A percentile compares a stretch with the other conserved stretches of the same genome.
Evolutionary conservation across 2,888 invertebrate species (phyloP).

Genomic region (Halocaridina rubra): DNA sequence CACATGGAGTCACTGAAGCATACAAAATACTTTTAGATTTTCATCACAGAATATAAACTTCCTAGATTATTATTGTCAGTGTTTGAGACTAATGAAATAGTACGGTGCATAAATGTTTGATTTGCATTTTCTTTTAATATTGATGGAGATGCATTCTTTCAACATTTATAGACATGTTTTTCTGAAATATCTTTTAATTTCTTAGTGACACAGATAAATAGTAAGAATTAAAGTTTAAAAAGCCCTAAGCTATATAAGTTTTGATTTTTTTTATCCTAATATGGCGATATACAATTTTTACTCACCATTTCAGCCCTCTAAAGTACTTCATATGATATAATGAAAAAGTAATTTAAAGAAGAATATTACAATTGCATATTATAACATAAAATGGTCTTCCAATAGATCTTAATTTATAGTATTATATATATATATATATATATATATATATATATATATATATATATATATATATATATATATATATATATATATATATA

Average conservation of each 20-base stretch:
- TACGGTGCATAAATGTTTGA: not conserved
- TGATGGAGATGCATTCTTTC: not conserved
- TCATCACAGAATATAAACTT: not conserved
- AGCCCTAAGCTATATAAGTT: too few relatives aligned
- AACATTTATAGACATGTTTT: not conserved
- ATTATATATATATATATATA: conserved; percentile 12
- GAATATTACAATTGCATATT: not conserved
- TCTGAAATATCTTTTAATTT: not conserved
- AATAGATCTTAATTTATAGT: not conserved
- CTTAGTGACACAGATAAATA: not conserved
- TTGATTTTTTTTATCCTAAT: too few relatives aligned
- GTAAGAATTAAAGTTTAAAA: too few relatives aligned
- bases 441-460: conserved; percentile 21
- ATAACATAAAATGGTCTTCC: not conserved
- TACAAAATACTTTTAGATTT: not conserved
- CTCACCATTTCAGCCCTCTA: too few relatives aligned
- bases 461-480: conserved; percentile 12
- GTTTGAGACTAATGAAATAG: not conserved
- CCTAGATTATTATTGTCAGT: too few relatives aligned
- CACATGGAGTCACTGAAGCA: not conserved
- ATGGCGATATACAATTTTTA: too few relatives aligned
- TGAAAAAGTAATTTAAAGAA: not conserved
- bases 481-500: conserved; percentile 15
- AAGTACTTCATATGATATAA: not conserved
- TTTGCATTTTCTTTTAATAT: not conserved